A percentile compares a stretch with the other conserved stretches of the same genome.
Conservation (phyloP, 2,888 invertebrate species). For the Sinodicranocentrus sp. region DNA sequence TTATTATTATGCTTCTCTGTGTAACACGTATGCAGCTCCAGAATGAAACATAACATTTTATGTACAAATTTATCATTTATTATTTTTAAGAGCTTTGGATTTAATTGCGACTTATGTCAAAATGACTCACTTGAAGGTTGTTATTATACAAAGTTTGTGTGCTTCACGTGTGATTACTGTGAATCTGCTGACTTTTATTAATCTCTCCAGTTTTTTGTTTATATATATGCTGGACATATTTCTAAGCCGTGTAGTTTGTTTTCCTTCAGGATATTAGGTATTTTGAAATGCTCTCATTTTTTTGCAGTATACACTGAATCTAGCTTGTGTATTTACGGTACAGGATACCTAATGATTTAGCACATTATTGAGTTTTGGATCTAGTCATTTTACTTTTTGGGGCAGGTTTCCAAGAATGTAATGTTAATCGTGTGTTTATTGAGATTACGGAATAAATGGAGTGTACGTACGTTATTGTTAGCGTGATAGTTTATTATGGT, state of each 20-base stretch:
- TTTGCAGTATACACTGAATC: slow-evolving; percentile 13
- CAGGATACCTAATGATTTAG: slow-evolving; percentile 17
- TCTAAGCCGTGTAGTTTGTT: not conserved
- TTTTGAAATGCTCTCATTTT: slow-evolving; percentile 46
- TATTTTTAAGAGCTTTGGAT: slow-evolving; percentile 38
- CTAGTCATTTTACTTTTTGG: slow-evolving; percentile 61
- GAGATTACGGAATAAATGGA: slow-evolving; percentile 20
- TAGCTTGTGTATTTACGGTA: not conserved
- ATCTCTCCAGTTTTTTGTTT: not conserved
- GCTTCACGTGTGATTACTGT: too few species aligned
- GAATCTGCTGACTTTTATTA: not conserved
- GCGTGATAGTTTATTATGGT: not conserved
- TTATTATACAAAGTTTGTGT: slow-evolving; percentile 24
- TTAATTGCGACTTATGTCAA: slow-evolving; percentile 8
- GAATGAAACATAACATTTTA: slow-evolving; percentile 35
- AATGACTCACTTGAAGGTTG: slow-evolving; percentile 64
- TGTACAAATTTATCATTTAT: slow-evolving; percentile 44
- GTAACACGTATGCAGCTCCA: not conserved
- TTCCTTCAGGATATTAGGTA: not conserved
- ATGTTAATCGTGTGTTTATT: not conserved
- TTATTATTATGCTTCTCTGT: not conserved
- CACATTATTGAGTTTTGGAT: slow-evolving; percentile 26
- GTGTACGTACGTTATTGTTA: slow-evolving; percentile 20
- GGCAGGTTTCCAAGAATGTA: slow-evolving; percentile 58
- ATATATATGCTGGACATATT: not conserved